Conservation (phyloP, 1,140 invertebrate species). For the Drosophila quadrilineata region DNA sequence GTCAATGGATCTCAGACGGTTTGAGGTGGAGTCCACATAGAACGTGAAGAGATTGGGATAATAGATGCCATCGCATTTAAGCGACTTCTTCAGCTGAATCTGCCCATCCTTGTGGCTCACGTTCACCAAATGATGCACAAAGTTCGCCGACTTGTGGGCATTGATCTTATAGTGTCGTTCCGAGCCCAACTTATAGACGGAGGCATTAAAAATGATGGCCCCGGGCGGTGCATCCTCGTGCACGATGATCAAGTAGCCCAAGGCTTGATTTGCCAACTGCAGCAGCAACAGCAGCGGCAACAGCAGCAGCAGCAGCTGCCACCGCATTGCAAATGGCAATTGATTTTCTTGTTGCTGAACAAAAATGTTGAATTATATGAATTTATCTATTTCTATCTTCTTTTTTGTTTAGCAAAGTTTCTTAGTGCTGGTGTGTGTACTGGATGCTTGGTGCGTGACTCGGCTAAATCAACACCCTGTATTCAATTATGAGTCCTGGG, state of each 20-base stretch:
- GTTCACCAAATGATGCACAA: conserved; percentile 89
- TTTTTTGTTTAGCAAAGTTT: neutral
- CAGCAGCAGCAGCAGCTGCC: conserved; percentile 21
- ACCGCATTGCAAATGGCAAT: conserved; percentile 37
- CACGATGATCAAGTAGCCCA: conserved; percentile 86
- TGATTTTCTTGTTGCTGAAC: conserved; percentile 10
- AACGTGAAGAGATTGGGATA: conserved; percentile 92
- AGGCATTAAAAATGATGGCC: conserved; percentile 89
- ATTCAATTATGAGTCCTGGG: conserved; percentile 70
- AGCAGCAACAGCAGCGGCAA: conserved; percentile 41
- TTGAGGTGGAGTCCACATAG: conserved; percentile 92
- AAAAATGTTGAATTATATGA: too few species aligned
- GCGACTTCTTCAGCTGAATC: conserved; percentile 86
- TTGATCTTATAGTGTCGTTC: conserved; percentile 89
- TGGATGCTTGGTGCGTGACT: conserved; percentile 12
- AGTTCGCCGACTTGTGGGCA: conserved; percentile 89
- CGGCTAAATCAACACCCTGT: conserved; percentile 59
- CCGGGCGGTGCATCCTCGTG: conserved; percentile 86
- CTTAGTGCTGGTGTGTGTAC: conserved; percentile 12
- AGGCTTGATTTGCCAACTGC: conserved; percentile 20
- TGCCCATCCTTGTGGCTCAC: conserved; percentile 89
- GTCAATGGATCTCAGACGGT: conserved; percentile 88
- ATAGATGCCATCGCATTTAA: conserved; percentile 90
- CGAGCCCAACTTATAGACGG: conserved; percentile 88
- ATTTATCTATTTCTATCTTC: neutral